Conservation (phyloP, 2,888 invertebrate genomes). For the Scaptomyza tumidula region DNA sequence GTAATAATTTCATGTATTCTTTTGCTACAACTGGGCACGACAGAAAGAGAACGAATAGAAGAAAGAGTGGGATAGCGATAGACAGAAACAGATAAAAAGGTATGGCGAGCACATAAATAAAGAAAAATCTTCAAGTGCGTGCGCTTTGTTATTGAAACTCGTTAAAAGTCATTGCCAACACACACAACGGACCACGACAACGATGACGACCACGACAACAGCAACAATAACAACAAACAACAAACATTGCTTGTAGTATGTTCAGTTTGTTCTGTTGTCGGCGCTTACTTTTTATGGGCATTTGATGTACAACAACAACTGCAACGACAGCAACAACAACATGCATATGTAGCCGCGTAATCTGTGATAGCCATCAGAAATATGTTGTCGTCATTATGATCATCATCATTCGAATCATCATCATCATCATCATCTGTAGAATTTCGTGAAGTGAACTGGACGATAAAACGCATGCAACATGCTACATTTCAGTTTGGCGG, state of each 20-base stretch:
- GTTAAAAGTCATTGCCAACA: slow-evolving; percentile 70
- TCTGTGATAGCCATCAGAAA: slow-evolving; percentile 75
- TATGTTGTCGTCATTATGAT: slow-evolving; percentile 43
- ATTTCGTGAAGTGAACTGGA: slow-evolving; percentile 78
- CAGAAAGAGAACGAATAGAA: background rate
- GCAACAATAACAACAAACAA: slow-evolving; percentile 29
- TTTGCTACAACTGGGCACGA: slow-evolving; percentile 3
- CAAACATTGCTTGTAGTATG: slow-evolving; percentile 28
- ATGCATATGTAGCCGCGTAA: slow-evolving; percentile 68
- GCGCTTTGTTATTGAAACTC: slow-evolving; percentile 79
- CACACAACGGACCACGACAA: slow-evolving; percentile 39
- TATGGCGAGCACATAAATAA: slow-evolving; percentile 66
- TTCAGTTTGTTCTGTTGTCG: slow-evolving; percentile 52
- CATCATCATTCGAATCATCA: slow-evolving; percentile 22
- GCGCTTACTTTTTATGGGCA: slow-evolving; percentile 75
- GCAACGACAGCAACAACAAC: slow-evolving; percentile 23
- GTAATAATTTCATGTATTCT: slow-evolving; percentile 69
- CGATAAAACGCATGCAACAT: slow-evolving; percentile 67
- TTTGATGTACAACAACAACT: slow-evolving; percentile 61
- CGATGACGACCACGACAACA: slow-evolving; percentile 37
- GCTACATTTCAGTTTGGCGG: slow-evolving; percentile 55
- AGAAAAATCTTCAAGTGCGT: slow-evolving; percentile 67
- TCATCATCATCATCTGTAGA: slow-evolving; percentile 72
- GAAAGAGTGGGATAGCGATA: background rate
- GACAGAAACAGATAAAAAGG: slow-evolving; percentile 47